Conservation (phyloP, 2,113 vertebrate species). For the Elanus axillaris region DNA sequence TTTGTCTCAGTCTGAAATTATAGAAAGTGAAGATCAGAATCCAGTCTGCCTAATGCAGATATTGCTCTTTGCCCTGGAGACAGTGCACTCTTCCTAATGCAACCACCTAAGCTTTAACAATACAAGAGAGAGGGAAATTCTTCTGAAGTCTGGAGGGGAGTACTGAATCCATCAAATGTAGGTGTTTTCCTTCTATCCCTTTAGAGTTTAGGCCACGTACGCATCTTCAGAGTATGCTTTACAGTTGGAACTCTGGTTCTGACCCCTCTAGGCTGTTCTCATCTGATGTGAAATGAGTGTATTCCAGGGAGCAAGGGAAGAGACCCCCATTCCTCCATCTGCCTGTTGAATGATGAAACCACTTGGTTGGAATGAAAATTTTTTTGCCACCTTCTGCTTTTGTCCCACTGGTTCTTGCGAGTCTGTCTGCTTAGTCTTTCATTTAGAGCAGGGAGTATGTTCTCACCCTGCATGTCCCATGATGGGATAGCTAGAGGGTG, state of each 20-base stretch:
- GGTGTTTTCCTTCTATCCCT: background rate
- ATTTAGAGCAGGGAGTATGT: background rate
- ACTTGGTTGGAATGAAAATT: background rate
- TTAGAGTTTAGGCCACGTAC: background rate
- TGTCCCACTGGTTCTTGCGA: background rate
- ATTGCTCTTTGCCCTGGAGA: background rate
- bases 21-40: background rate
- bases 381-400: background rate
- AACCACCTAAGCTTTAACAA: background rate
- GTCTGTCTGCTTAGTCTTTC: background rate
- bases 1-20: background rate
- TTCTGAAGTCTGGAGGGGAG: background rate
- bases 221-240: background rate
- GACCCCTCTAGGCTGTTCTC: background rate
- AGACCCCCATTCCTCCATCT: background rate
- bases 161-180: background rate
- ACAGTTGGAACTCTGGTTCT: background rate
- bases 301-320: background rate
- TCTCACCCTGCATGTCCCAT: background rate
- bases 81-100: rapidly evolving
- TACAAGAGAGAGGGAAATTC: background rate
- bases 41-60: background rate
- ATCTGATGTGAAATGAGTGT: background rate
- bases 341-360: background rate
- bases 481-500: background rate